phyloP scores from a whole-genome alignment of 2,888 invertebrate species.

The Podotricha telesiphe region DNA sequence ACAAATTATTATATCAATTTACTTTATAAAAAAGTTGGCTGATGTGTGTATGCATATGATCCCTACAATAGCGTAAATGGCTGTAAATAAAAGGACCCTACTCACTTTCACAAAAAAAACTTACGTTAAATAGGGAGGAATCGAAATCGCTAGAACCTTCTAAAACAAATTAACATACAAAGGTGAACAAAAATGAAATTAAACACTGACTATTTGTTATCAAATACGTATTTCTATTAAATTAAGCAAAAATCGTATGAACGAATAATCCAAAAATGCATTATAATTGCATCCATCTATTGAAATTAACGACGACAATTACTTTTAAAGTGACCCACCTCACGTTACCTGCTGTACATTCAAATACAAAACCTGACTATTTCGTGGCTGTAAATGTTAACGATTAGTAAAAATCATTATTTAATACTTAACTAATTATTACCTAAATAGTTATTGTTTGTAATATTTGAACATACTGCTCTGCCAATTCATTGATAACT shows the following conservation, averaged over 20 bases:
- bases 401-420: conserved; percentile 31
- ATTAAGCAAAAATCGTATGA: conserved; percentile 7
- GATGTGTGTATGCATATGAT: conserved; percentile 40
- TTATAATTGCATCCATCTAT: conserved; percentile 7
- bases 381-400: conserved; percentile 39
- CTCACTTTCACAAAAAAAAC: conserved; percentile 12
- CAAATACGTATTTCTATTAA: background rate
- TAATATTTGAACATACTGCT: background rate
- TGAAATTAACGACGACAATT: conserved; percentile 1
- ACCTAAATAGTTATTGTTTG: background rate
- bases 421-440: background rate
- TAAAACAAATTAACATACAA: conserved; percentile 20
- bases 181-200: conserved; percentile 22
- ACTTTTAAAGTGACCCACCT: conserved; percentile 45
- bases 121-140: conserved; percentile 10
- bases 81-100: background rate
- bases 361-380: conserved; percentile 35
- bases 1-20: background rate
- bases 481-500: conserved; percentile 1
- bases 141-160: conserved; percentile 16
- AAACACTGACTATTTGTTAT: conserved; percentile 6
- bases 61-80: conserved; percentile 24
- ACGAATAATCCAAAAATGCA: background rate
- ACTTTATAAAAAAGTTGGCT: background rate
- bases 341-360: conserved; percentile 48